Conservation (phyloP, 2,797 vertebrate species). For the Propithecus deckenii region DNA sequence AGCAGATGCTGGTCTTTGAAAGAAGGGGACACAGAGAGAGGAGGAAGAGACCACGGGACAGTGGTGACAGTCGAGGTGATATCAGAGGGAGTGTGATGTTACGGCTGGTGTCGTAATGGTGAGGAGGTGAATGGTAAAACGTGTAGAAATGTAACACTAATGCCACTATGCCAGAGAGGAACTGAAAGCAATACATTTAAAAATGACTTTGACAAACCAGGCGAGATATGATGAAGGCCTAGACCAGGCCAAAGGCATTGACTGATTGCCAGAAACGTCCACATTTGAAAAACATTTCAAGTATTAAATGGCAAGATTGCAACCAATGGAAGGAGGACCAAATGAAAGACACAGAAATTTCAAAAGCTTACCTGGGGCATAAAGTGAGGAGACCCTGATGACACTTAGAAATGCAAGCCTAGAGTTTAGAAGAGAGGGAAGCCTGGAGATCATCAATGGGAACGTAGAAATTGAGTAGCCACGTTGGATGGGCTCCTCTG, state of each 20-base stretch:
- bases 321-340: background rate
- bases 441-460: background rate
- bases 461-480: background rate
- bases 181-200: background rate
- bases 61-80: background rate
- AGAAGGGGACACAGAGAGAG: background rate
- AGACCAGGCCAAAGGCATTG: background rate
- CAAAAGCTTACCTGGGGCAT: background rate
- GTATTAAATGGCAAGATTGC: background rate
- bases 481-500: background rate
- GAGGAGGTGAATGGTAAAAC: background rate
- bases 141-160: background rate
- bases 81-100: background rate
- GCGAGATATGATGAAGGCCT: background rate
- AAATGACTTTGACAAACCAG: conserved; percentile 11
- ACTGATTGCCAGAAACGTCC: background rate
- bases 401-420: background rate
- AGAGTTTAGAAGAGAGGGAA: background rate
- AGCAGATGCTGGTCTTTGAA: background rate
- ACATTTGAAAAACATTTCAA: conserved; percentile 15
- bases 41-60: background rate
- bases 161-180: background rate
- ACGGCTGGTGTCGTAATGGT: background rate
- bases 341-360: background rate
- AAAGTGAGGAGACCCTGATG: background rate